phyloP scores from a whole-genome alignment of 2,888 invertebrate species.

The Halictus ligatus region DNA sequence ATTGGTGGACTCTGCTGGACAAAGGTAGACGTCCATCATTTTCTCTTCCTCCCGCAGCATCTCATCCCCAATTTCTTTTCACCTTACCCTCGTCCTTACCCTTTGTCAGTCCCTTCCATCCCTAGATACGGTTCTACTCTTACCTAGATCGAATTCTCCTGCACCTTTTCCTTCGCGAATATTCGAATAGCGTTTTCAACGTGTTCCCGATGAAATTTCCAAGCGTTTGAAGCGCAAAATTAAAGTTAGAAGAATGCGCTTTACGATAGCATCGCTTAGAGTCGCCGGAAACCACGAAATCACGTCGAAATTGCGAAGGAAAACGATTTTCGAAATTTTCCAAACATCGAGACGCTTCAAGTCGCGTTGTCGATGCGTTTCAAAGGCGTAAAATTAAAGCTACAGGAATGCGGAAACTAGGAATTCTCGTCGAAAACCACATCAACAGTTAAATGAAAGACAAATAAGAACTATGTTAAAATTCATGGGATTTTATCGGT shows the following conservation, averaged over 20 bases:
- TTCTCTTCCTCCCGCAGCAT: not conserved
- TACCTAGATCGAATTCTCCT: not conserved
- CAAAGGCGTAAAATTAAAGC: not conserved
- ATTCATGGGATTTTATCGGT: not conserved
- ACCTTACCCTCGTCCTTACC: not conserved
- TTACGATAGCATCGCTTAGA: no score
- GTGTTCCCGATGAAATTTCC: not conserved
- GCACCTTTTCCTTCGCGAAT: not conserved
- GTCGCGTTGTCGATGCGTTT: no score
- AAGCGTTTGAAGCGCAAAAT: no score
- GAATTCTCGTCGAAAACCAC: not conserved
- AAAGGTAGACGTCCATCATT: not conserved
- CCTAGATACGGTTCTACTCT: not conserved
- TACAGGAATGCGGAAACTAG: not conserved
- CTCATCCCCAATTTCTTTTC: not conserved
- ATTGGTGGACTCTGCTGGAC: not conserved
- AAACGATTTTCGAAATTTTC: no score
- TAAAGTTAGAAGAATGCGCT: no score
- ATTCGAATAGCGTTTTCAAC: not conserved
- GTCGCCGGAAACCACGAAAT: no score
- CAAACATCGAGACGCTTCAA: no score
- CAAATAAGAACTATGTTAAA: not conserved
- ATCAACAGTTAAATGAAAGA: not conserved
- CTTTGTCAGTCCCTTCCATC: not conserved
- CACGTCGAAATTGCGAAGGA: no score